A percentile compares a stretch with the other conserved stretches of the same genome.
Conservation (phyloP, 1,140 invertebrate species). For the Hycleus cichorii region DNA sequence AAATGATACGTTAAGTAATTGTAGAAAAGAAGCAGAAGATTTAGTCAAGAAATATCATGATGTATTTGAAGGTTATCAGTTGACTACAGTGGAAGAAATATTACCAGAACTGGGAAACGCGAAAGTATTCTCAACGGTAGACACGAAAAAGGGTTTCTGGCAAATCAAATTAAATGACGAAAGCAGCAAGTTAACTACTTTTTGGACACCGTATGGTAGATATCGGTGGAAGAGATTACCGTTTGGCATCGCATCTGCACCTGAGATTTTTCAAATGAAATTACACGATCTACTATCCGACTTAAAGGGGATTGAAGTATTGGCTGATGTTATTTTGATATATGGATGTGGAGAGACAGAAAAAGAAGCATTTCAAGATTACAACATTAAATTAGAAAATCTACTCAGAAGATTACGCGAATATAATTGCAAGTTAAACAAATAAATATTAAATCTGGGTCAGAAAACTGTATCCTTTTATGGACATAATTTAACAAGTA, state of each 20-base stretch:
- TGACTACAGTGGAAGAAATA: conserved; percentile 40
- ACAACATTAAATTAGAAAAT: background rate
- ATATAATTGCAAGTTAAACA: background rate
- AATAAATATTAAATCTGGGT: background rate
- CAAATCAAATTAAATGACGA: conserved; percentile 39
- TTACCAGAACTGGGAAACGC: conserved; percentile 27
- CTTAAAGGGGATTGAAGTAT: conserved; percentile 15
- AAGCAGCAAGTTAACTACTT: conserved; percentile 40
- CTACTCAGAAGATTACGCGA: background rate
- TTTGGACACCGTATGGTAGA: conserved; percentile 43
- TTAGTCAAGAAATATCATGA: conserved; percentile 2
- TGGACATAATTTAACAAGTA: conserved; percentile 33
- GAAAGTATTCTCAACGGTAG: too few species aligned
- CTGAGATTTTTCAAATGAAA: conserved; percentile 28
- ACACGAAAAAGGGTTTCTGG: conserved; percentile 37
- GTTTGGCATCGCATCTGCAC: conserved; percentile 30
- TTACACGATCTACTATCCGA: conserved; percentile 6
- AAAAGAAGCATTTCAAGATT: background rate
- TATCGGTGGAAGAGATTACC: conserved; percentile 38
- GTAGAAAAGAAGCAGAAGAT: background rate
- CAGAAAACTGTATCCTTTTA: conserved; percentile 7
- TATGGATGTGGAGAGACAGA: background rate
- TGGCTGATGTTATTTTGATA: conserved; percentile 3
- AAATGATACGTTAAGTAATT: background rate
- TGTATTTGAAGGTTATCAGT: conserved; percentile 21